A percentile compares a stretch with the other conserved stretches of the same genome.
phyloP scores from a whole-genome alignment of 2,888 invertebrate species.

The Noctua pronuba region DNA sequence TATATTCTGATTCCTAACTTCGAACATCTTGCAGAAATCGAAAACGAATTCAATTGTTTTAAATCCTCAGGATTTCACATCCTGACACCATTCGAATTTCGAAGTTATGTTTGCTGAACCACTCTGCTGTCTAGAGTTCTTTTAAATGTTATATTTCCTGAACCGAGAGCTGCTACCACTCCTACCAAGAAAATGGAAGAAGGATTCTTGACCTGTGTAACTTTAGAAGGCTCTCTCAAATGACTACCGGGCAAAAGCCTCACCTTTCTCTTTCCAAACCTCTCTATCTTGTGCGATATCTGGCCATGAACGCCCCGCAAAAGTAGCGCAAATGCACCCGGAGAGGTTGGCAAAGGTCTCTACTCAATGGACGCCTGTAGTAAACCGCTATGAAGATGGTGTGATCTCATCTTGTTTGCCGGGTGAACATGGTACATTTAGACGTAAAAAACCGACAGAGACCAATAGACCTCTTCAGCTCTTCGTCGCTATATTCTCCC shows the following conservation, averaged over 20 bases:
- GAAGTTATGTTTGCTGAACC: neutral
- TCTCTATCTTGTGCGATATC: too few species aligned
- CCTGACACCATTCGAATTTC: neutral
- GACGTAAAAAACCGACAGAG: accelerated
- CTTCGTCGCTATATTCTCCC: too few species aligned
- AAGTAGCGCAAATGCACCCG: too few species aligned
- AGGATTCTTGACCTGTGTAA: neutral
- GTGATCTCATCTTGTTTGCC: too few species aligned
- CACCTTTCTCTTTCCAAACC: too few species aligned
- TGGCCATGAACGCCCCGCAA: too few species aligned
- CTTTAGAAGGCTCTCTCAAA: neutral
- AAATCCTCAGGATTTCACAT: neutral
- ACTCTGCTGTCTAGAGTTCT: neutral
- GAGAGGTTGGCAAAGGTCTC: too few species aligned
- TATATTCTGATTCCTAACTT: neutral
- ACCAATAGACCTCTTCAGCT: neutral
- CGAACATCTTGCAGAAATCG: neutral
- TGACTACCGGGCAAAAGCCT: too few species aligned
- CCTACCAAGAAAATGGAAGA: neutral
- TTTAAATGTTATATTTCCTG: neutral
- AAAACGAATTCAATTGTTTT: neutral
- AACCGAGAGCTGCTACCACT: neutral
- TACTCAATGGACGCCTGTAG: too few species aligned
- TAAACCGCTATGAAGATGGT: too few species aligned
- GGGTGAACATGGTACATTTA: too few species aligned